phyloP scores from a whole-genome alignment of 2,113 vertebrate genomes.

The Phaethornis superciliosus region DNA sequence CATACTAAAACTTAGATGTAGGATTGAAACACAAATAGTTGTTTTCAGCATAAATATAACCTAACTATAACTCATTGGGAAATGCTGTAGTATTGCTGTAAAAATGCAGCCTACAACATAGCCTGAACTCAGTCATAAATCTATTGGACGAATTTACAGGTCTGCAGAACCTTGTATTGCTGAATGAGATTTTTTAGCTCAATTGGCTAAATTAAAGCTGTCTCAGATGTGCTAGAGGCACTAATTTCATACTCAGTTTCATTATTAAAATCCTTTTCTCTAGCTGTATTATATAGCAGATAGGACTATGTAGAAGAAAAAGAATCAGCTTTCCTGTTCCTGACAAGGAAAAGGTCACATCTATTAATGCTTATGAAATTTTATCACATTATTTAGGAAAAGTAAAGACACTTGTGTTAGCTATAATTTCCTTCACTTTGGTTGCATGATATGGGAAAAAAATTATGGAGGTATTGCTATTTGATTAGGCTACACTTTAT shows the following conservation, averaged over 20 bases:
- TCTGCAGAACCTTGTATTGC: not conserved
- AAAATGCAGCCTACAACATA: not conserved
- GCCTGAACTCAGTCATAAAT: not conserved
- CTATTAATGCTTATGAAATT: not conserved
- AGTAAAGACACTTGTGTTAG: not conserved
- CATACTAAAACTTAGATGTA: not conserved
- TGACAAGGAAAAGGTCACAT: not conserved
- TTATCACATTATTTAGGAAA: not conserved
- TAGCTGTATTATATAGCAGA: not conserved
- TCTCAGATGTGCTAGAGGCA: not conserved
- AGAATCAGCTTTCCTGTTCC: not conserved
- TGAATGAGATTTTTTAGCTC: not conserved
- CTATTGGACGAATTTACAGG: not conserved
- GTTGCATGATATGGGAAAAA: not conserved
- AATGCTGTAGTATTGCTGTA: not conserved
- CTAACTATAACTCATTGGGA: not conserved
- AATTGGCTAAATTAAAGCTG: not conserved
- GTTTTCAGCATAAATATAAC: not conserved
- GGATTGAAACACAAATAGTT: not conserved
- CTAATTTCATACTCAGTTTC: not conserved
- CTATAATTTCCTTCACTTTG: not conserved
- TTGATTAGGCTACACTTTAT: not conserved
- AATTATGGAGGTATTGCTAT: not conserved
- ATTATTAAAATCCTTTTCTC: not conserved
- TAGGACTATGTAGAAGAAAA: not conserved